Evolutionary conservation across 2,797 vertebrate genomes (phyloP).

Genomic region (Betta splendens): DNA sequence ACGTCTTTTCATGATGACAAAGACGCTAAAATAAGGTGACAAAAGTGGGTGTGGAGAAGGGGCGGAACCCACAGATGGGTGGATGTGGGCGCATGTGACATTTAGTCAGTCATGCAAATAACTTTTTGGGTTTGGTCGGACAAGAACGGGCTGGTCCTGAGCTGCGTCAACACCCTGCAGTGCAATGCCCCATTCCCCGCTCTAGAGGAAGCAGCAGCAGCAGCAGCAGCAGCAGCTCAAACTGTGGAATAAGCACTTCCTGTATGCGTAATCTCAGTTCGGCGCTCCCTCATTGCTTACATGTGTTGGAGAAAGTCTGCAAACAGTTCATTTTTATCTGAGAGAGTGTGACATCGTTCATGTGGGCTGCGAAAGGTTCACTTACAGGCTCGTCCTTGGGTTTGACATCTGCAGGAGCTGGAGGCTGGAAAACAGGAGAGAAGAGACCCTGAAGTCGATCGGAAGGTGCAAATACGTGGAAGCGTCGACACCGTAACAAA

Average conservation of each 20-base stretch:
- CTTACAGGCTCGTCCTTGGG: slow-evolving; percentile 72
- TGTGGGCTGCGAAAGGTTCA: slow-evolving; percentile 11
- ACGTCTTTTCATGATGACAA: slow-evolving; percentile 4
- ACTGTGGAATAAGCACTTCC: slow-evolving; percentile 26
- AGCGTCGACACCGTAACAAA: neutral
- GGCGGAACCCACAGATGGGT: slow-evolving; percentile 23
- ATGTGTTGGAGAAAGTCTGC: neutral
- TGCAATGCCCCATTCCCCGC: slow-evolving; percentile 54
- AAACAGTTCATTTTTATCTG: neutral
- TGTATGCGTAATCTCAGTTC: neutral
- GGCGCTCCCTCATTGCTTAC: neutral
- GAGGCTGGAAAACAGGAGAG: slow-evolving; percentile 46
- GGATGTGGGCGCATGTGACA: slow-evolving; percentile 16
- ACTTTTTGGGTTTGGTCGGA: slow-evolving; percentile 21
- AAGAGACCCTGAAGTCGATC: neutral
- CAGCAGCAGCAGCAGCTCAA: too few species aligned
- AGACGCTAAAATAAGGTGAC: slow-evolving; percentile 1
- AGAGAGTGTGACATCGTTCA: neutral
- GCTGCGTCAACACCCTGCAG: slow-evolving; percentile 52
- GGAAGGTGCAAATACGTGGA: neutral
- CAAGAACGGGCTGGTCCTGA: slow-evolving; percentile 39
- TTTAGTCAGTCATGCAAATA: too few species aligned
- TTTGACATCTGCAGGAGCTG: slow-evolving; percentile 56
- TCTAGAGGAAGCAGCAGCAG: slow-evolving; percentile 44
- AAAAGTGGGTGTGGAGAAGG: slow-evolving; percentile 21